Base-by-base conservation (phyloP, 2,113 vertebrate genomes). In the Ascaphus truei region DNA sequence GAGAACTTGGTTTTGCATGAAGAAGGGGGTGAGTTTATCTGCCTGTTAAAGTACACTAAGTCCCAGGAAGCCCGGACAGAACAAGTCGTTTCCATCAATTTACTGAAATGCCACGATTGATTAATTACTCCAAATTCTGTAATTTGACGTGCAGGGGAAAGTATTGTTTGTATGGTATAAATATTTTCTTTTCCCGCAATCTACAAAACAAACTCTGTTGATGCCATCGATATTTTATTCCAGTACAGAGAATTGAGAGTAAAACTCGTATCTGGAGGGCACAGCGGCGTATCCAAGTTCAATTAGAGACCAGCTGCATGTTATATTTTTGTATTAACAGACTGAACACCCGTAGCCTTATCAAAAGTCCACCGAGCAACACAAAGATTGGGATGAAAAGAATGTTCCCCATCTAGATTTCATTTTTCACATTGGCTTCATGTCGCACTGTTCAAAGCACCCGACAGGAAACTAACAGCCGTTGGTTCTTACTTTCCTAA, bases 341-440 rank as follows among this genome's bases (percentile, higher is more conserved):
- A 33, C 5, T 11, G 31, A 33, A 33, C 11, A 6, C 31, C 5
- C 5, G 31, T 11, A 6, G 5, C 31, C 11, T 33, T 33, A 11
- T 33, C 5, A 47, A 20, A 16, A 5, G 20, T 20, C n/a, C n/a
- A n/a, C n/a, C n/a, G n/a, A n/a, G n/a, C n/a, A n/a, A n/a, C n/a
- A n/a, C n/a, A n/a, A 47, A 47, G 43, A 47, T 18, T 22, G 43
- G 43, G 43, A 47, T 47, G 23, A 47, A 47, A 47, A 20, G 13
- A 43, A 47, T 43, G n/a, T 27, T 41, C 22, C 23, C 58, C 15
- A 13, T 61, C 10, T 15, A 39, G 5, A 26, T 39, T 59, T 9
- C 61, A 58, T 71, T 72, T 75, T 73, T 27, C 53, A 51, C 33
- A 34, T 12, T 60, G 67, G n/a, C 56, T 59, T 74, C 55, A 62